Base-by-base conservation (phyloP, 2,797 vertebrate species). In the Anomalospiza imberbis region DNA sequence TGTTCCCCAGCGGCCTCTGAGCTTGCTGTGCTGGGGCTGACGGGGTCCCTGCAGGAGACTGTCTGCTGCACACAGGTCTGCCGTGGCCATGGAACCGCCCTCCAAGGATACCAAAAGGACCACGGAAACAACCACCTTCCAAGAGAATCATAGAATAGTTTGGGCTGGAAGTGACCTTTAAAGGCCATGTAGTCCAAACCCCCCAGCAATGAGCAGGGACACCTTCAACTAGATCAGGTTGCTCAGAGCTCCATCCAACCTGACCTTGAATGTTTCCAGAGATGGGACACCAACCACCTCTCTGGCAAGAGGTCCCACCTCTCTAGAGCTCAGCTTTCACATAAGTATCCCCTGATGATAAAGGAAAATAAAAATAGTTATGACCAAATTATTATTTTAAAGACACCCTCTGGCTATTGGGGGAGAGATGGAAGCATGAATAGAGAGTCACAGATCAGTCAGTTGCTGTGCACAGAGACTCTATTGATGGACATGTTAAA, bases 401-500 rank as follows among this genome's bases (percentile, higher is more conserved):
- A 61, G 60, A 73, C 29, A 81, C 10, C 17, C 74, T 88, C 66
- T 70, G 83, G 58, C 70, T 73, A 53, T 5, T 48, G n/a, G 6
- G 7, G 24, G 44, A 73, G 70, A 81, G 51, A 54, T 0, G 5
- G 83, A 84, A 93, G 55, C 62, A 75, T 2, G 22, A 85, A 85
- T 26, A 92, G 14, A 51, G 80, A 71, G 60, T 44, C 70, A 78
- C 10, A 26, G 62, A 90, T 88, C 82, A 91, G 81, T 42, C 79
- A 74, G 45, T 84, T 88, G 76, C 71, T 81, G 62, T 16, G 38
- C 80, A 94, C 76, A 95, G 83, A 94, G 79, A 45, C 73, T n/a
- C n/a, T 84, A 90, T 91, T 93, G 93, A 96, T 84, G 88, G 76
- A 55, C 88, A 70, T 5, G 70, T 86, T 95, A 96, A 95, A 96